A percentile compares a stretch with the other conserved stretches of the same genome.
These are phyloP conservation scores for Melangyna quadrimaculata DNA, from an alignment of 2,888 invertebrate genomes.

Conservation along the genomic window DNA sequence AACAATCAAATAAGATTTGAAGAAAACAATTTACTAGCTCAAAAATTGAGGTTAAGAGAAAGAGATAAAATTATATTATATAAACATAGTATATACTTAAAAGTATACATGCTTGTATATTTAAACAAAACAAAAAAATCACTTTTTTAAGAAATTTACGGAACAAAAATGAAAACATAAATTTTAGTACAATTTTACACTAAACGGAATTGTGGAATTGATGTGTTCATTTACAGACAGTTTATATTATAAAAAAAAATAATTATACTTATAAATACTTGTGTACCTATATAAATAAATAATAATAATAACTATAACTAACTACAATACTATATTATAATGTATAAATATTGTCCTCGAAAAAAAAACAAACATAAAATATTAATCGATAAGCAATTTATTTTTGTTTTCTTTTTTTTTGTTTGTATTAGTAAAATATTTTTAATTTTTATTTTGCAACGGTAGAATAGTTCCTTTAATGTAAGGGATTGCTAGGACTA, in stretches of 20 bases:
- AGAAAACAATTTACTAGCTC: constrained; percentile 61
- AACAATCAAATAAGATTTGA: constrained; percentile 70
- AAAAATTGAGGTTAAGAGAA: constrained; percentile 66
- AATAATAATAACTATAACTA: neutral
- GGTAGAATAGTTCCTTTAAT: constrained; percentile 72
- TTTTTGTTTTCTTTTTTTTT: constrained; percentile 36
- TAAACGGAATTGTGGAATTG: constrained; percentile 59
- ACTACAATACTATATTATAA: constrained; percentile 39
- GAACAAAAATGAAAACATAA: constrained; percentile 15
- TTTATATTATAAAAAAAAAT: constrained; percentile 24
- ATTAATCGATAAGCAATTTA: constrained; percentile 27
- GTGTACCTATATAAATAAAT: constrained; percentile 38
- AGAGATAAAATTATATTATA: constrained; percentile 19
- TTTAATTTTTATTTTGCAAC: constrained; percentile 61
- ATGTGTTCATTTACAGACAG: constrained; percentile 69
- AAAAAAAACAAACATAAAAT: constrained; percentile 1
- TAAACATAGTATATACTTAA: neutral
- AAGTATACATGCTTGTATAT: constrained; percentile 2
- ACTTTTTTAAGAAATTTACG: constrained; percentile 12
- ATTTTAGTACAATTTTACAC: constrained; percentile 68
- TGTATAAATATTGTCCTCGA: constrained; percentile 45
- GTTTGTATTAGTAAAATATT: constrained; percentile 60
- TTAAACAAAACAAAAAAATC: constrained; percentile 1
- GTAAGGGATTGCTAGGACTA: constrained; percentile 69
- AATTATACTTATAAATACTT: constrained; percentile 28